Evolutionary conservation across 2,888 invertebrate species (phyloP), one percentile per base, ranked within the genome.

Genomic region (Tenthredo amoena): DNA sequence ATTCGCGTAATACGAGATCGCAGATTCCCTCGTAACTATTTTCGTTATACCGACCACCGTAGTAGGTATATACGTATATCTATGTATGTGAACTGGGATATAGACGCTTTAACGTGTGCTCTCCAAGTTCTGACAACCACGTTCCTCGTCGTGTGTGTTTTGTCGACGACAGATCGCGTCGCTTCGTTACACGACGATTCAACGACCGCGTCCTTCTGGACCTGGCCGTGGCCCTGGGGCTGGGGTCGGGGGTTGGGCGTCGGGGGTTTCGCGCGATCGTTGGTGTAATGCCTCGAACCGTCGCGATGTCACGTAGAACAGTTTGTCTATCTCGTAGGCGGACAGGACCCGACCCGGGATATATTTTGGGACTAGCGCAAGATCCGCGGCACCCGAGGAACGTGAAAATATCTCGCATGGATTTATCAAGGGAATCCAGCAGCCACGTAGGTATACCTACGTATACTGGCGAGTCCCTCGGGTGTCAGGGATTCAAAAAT

Each of bases 271-370:
- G 31, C 77, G 34, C 34, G 77, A 77, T 50, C 31, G 50, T 55
- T 34, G 55, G n/a, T 50, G 55, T 55, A 77, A 77, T 55, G 77
- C 77, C 55, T 77, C 77, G 77, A 77, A 50, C 77, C 77, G 50
- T 55, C 50, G 18, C 47, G 31, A 77, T n/a, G 81, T 81, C 81
- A 81, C 81, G 81, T 81, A 81, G 62, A 81, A 62, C 81, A 81
- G 81, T 40, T 81, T 62, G 62, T 81, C 81, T 58, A 40, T 81
- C 37, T 74, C 72, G 40, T 43, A 21, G 72, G 10, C 43, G 72
- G n/a, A 34, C 77, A 77, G 77, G 77, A 77, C 50, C 50, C 55
- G 77, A 77, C 50, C 50, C 55, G 31, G 55, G 50, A 55, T 77
- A 55, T 50, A 50, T 50, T 77, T 31, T 18, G 47, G 31, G 21